A percentile compares a stretch with the other conserved stretches of the same genome.
phyloP scores from a whole-genome alignment of 2,113 vertebrate genomes.

The Agelaius phoeniceus region DNA sequence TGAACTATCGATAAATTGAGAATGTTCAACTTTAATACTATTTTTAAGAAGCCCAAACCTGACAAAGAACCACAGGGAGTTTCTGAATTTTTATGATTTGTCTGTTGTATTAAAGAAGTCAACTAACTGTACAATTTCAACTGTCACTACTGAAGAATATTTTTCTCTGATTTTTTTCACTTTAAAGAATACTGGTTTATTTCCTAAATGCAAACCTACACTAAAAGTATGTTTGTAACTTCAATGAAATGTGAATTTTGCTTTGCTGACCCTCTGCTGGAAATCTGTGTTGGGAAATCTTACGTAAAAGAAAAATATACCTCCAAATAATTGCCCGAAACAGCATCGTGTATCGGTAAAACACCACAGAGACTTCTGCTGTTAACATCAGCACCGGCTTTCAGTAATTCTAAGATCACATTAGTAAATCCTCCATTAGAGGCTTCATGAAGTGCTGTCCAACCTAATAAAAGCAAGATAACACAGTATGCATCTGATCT shows the following conservation, averaged over 20 bases:
- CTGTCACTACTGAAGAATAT: not conserved
- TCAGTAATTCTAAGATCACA: conserved; percentile 78
- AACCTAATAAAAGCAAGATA: conserved; percentile 74
- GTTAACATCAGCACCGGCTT: conserved; percentile 81
- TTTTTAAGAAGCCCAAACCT: not conserved
- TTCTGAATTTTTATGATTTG: not conserved
- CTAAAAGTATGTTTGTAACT: not conserved
- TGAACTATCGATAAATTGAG: not conserved
- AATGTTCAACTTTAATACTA: not conserved
- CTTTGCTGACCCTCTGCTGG: not conserved
- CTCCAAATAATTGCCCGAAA: conserved; percentile 74
- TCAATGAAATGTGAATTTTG: not conserved
- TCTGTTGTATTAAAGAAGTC: not conserved
- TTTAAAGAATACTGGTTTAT: not conserved
- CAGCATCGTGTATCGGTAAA: conserved; percentile 83
- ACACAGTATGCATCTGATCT: not conserved
- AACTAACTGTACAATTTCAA: not conserved
- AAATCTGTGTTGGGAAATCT: not conserved
- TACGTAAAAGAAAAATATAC: conserved; percentile 55
- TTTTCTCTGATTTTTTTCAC: not conserved
- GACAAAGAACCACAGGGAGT: not conserved
- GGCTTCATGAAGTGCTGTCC: conserved; percentile 87
- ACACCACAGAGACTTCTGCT: conserved; percentile 71
- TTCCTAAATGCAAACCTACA: not conserved
- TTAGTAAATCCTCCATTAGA: conserved; percentile 62